These are phyloP conservation scores for Lucinisca nassula DNA, from an alignment of 2,888 invertebrate genomes.

Conservation along the genomic window DNA sequence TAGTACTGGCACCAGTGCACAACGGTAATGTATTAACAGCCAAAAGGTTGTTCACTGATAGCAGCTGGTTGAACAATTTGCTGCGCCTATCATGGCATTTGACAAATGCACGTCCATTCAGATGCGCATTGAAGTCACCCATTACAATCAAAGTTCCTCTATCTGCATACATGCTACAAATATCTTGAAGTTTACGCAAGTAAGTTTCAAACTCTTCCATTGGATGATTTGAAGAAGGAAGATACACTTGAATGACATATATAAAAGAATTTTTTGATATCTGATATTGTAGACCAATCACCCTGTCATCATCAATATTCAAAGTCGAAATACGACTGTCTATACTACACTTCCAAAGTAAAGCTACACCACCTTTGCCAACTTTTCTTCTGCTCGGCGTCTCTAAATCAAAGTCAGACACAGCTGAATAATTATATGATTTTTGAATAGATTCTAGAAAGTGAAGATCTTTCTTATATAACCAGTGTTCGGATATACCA, in stretches of 20 bases:
- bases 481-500: too few relatives aligned
- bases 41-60: neutral
- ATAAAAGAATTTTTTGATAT: neutral
- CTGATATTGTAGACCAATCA: neutral
- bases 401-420: neutral
- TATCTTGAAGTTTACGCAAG: too few relatives aligned
- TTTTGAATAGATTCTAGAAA: too few relatives aligned
- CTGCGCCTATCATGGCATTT: neutral
- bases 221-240: too few relatives aligned
- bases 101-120: neutral
- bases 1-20: neutral
- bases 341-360: neutral
- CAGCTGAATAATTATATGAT: neutral
- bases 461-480: too few relatives aligned
- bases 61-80: neutral
- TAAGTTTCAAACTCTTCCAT: neutral
- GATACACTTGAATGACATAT: neutral
- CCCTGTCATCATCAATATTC: neutral
- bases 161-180: neutral
- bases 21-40: neutral
- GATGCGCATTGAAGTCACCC: neutral
- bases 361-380: too few relatives aligned
- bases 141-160: neutral
- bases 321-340: neutral
- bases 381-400: neutral